phyloP scores from a whole-genome alignment of 2,113 vertebrate species.

The Cisticola juncidis region DNA sequence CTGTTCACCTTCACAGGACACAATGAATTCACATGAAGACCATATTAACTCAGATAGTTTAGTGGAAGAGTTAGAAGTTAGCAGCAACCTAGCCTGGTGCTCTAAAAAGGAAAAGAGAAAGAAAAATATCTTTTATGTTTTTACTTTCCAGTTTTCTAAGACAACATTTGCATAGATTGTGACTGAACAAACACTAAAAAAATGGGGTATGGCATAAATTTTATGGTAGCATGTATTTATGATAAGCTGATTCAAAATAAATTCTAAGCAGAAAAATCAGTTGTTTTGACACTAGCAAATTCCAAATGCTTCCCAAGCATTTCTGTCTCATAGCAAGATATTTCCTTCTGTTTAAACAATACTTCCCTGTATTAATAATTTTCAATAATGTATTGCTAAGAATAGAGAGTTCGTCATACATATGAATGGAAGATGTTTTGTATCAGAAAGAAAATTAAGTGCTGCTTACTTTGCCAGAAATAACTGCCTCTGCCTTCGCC shows the following conservation, averaged over 20 bases:
- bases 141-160: background rate
- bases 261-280: background rate
- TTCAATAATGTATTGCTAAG: background rate
- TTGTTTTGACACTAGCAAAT: background rate
- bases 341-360: background rate
- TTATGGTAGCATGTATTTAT: background rate
- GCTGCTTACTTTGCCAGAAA: slow-evolving; percentile 30
- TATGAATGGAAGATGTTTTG: slow-evolving; percentile 14
- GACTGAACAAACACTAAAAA: background rate
- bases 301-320: background rate
- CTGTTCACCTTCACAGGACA: background rate
- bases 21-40: background rate
- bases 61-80: background rate
- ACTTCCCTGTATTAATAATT: background rate
- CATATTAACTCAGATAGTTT: background rate
- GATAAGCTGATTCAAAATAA: background rate
- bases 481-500: background rate
- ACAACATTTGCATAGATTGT: background rate
- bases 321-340: background rate
- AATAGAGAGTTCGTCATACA: background rate
- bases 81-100: background rate
- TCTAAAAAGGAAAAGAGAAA: background rate
- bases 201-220: background rate
- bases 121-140: background rate
- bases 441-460: background rate